Conservation (phyloP, 2,797 vertebrate genomes). For the Manis crassicaudata region DNA sequence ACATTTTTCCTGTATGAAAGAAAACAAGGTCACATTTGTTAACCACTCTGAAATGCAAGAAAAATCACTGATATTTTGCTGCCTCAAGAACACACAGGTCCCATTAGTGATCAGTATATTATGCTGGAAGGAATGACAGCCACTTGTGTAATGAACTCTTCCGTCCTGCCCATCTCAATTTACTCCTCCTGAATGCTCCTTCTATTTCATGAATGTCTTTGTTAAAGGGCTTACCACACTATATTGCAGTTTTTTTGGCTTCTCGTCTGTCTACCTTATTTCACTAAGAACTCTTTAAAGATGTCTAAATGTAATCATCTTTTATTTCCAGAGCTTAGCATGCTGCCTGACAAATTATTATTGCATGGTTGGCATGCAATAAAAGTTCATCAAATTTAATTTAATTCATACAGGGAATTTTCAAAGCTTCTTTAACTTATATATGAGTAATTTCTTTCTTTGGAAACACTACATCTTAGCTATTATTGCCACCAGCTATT, state of each 20-base stretch:
- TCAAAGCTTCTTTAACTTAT: conserved; percentile 15
- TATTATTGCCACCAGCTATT: neutral
- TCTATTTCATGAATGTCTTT: neutral
- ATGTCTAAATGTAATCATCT: conserved; percentile 30
- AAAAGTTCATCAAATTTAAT: conserved; percentile 35
- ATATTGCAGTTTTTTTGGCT: neutral
- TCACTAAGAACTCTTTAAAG: conserved; percentile 38
- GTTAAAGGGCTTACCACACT: neutral
- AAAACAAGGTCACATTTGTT: conserved; percentile 28
- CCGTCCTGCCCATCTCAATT: neutral
- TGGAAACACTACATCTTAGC: neutral
- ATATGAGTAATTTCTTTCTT: neutral
- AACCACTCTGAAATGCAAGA: neutral
- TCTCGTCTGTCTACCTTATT: neutral
- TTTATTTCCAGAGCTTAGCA: conserved; percentile 52
- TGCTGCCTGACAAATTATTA: neutral
- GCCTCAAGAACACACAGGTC: neutral
- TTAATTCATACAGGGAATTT: conserved; percentile 33
- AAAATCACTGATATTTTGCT: neutral
- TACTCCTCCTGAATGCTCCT: neutral
- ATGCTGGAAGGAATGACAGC: neutral
- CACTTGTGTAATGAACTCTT: neutral
- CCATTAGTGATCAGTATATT: neutral
- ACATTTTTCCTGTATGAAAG: neutral
- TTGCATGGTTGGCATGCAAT: neutral